Base-by-base conservation (phyloP, 2,113 vertebrate genomes). In the Lampris incognitus region DNA sequence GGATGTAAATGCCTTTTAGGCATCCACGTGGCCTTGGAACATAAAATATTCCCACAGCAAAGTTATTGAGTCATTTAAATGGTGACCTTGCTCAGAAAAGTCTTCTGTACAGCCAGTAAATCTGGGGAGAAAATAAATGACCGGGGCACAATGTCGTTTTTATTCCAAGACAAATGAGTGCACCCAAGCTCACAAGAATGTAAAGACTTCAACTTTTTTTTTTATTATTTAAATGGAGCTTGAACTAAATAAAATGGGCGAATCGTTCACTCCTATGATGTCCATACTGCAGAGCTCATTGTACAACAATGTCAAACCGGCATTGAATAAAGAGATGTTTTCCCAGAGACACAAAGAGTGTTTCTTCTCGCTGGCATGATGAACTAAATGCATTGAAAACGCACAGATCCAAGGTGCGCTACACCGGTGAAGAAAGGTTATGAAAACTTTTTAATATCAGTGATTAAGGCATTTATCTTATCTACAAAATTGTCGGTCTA, bases 1-100 rank as follows among this genome's bases (percentile, higher is more conserved):
- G 55, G 9, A 72, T 77, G 37, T 38, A 46, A 58, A 57, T 36
- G 51, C 13, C 60, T 78, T 36, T 44, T 44, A 60, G 70, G 66
- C 13, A 38, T 69, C 9, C 69, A 7, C 48, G 54, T 69, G 62
- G 50, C 64, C 67, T 72, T 67, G 79, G 56, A 86, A 69, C 50
- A 75, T 57, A 48, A 58, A 76, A 65, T 59, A 61, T 66, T 80
- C 59, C 50, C 78, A 66, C 57, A 68, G 61, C 61, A 64, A 64
- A 65, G 56, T 64, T n/a, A 65, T 73, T 13, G 60, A 73, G 38
- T 65, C 55, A 41, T 81, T 66, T 64, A 46, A 59, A 78, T 66
- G 52, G 37, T 36, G 46, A 69, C 52, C 81, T 66, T 41, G 64
- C 39, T 49, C 2, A 10, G 5, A 42, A 51, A 71, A 49, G 48